These are phyloP conservation scores for Lagorchestes hirsutus DNA, from an alignment of 2,797 vertebrate species.

Conservation along the genomic window DNA sequence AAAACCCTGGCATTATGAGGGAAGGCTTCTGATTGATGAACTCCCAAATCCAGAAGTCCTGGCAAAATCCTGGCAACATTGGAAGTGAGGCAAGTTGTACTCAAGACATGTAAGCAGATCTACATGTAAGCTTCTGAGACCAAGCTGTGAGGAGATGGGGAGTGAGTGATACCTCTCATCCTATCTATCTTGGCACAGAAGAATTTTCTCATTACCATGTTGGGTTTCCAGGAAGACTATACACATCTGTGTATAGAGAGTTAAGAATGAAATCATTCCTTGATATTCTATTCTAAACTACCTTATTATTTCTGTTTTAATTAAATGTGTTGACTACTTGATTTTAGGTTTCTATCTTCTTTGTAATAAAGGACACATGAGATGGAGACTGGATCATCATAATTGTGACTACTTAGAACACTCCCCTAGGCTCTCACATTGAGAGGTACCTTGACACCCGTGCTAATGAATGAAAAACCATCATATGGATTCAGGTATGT, in stretches of 20 bases:
- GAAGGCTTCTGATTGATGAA: neutral
- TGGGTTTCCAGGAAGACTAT: neutral
- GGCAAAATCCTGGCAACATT: neutral
- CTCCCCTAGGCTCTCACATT: neutral
- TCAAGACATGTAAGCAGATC: neutral
- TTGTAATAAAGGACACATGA: neutral
- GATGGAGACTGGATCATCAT: neutral
- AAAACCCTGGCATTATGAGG: neutral
- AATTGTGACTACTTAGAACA: neutral
- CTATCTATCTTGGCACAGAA: neutral
- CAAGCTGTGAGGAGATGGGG: neutral
- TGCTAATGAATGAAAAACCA: constrained; percentile 14
- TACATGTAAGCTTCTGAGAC: constrained; percentile 44
- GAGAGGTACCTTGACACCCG: neutral
- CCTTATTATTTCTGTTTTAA: neutral
- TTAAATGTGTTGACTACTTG: neutral
- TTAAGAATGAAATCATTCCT: neutral
- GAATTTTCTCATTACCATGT: neutral
- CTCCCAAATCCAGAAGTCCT: neutral
- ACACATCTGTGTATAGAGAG: neutral
- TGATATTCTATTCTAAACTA: neutral
- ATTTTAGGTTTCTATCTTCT: neutral
- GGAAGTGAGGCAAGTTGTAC: neutral
- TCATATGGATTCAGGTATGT: neutral
- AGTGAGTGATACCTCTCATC: neutral